A percentile compares a stretch with the other conserved stretches of the same genome.
Conservation (phyloP, 1,140 invertebrate species). For the Linepithema humile region DNA sequence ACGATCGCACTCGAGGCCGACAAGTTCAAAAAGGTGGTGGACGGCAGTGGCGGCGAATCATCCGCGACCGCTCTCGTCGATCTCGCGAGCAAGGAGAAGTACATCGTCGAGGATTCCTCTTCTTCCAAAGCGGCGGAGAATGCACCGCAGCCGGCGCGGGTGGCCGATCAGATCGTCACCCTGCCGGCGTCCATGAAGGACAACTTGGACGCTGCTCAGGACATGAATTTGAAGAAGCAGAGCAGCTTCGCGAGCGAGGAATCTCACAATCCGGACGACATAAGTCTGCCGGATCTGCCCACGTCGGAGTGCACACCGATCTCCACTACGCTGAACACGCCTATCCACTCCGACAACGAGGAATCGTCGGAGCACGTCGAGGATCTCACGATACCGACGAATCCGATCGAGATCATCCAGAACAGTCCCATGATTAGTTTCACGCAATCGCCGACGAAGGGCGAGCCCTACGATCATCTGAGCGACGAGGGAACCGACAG, state of each 20-base stretch:
- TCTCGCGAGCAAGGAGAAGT: conserved; percentile 8
- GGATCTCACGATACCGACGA: conserved; percentile 77
- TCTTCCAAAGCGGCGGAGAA: not conserved
- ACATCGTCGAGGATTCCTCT: not conserved
- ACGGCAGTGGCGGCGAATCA: not conserved
- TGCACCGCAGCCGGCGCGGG: not conserved
- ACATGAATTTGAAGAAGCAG: conserved; percentile 71
- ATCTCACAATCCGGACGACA: conserved; percentile 80
- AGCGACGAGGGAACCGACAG: conserved; percentile 37
- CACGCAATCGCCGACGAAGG: conserved; percentile 77
- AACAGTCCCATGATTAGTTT: conserved; percentile 82
- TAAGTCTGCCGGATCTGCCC: conserved; percentile 81
- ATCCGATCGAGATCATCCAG: conserved; percentile 81
- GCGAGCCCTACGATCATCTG: conserved; percentile 68
- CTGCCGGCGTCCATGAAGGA: conserved; percentile 8
- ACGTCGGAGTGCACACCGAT: conserved; percentile 80
- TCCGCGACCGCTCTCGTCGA: not conserved
- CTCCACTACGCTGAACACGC: conserved; percentile 82
- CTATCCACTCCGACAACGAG: conserved; percentile 82
- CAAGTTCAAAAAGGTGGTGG: conserved; percentile 37
- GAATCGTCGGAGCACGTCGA: conserved; percentile 77
- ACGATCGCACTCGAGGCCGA: conserved; percentile 2
- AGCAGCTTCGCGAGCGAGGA: conserved; percentile 77
- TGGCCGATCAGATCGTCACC: not conserved
- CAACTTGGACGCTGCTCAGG: conserved; percentile 20